Conservation (phyloP, 2,888 invertebrate genomes). For the Chalcis sispes region DNA sequence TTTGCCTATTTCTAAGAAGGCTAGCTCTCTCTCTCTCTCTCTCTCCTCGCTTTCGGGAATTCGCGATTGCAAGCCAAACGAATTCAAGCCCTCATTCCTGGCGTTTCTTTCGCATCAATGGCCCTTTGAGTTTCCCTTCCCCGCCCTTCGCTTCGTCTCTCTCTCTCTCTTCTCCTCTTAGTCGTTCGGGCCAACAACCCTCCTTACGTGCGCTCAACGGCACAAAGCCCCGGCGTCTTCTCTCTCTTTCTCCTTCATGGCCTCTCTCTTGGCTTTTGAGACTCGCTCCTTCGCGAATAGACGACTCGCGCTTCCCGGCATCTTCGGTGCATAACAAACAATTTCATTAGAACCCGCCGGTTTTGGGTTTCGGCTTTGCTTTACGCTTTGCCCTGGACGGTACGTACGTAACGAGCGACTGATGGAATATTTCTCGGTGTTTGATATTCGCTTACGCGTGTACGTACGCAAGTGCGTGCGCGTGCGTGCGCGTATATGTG, state of each 20-base stretch:
- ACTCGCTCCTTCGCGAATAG: conserved; percentile 10
- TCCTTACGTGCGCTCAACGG: neutral
- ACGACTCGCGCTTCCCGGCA: neutral
- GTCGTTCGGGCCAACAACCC: conserved; percentile 45
- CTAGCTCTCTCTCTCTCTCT: too few relatives aligned
- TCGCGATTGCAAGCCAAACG: conserved; percentile 22
- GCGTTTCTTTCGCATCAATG: conserved; percentile 41
- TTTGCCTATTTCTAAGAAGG: too few relatives aligned
- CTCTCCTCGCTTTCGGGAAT: conserved; percentile 21
- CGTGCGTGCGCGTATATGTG: too few relatives aligned
- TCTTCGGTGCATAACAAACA: conserved; percentile 26
- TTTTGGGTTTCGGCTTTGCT: conserved; percentile 1
- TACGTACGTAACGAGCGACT: neutral
- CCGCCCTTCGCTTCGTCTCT: neutral
- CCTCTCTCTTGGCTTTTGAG: conserved; percentile 18
- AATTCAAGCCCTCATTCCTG: conserved; percentile 18
- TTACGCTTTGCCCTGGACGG: neutral
- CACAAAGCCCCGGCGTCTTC: conserved; percentile 29
- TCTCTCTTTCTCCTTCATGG: conserved; percentile 4
- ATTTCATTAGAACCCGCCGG: conserved; percentile 32
- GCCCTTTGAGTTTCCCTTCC: conserved; percentile 20
- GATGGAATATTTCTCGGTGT: neutral
- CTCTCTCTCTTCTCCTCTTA: conserved; percentile 1
- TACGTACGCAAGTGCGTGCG: too few relatives aligned
- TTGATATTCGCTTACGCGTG: too few relatives aligned